Evolutionary conservation across 2,113 vertebrate genomes (phyloP).

Genomic region (Alosa alosa): DNA sequence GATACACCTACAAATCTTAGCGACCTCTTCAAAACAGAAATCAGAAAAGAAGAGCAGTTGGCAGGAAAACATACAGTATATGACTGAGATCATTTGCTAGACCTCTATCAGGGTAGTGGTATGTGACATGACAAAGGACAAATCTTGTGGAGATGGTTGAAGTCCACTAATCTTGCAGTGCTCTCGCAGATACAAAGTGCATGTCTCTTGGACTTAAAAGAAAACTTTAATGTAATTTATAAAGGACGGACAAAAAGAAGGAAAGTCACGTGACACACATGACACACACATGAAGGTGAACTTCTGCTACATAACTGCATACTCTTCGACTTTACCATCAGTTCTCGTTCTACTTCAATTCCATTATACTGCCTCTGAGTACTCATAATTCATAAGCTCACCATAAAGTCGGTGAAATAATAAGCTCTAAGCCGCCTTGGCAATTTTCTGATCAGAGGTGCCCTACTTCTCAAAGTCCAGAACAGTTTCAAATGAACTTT

Average conservation of each 20-base stretch:
- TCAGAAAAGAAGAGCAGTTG: no score
- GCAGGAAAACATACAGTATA: no score
- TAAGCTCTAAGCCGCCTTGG: constrained; percentile 51
- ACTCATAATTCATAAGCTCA: constrained; percentile 73
- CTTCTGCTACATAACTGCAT: neutral
- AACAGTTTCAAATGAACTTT: constrained; percentile 49
- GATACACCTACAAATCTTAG: neutral
- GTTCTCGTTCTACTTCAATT: constrained; percentile 25
- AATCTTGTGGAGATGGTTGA: neutral
- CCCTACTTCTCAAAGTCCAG: constrained; percentile 54
- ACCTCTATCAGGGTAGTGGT: neutral
- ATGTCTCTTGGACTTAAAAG: neutral
- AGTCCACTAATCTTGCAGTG: neutral
- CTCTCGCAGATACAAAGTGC: neutral
- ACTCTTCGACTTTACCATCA: neutral
- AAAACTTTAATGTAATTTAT: neutral
- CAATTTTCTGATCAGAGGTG: constrained; percentile 64
- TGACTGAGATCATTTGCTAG: neutral
- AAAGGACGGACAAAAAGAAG: neutral
- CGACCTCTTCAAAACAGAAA: neutral
- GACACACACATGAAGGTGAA: neutral
- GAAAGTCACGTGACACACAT: neutral
- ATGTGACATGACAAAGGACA: neutral
- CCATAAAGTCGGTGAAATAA: constrained; percentile 58
- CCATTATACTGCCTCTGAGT: constrained; percentile 13